Conservation (phyloP, 2,113 vertebrate species). For the Oxygymnocypris stewartii region DNA sequence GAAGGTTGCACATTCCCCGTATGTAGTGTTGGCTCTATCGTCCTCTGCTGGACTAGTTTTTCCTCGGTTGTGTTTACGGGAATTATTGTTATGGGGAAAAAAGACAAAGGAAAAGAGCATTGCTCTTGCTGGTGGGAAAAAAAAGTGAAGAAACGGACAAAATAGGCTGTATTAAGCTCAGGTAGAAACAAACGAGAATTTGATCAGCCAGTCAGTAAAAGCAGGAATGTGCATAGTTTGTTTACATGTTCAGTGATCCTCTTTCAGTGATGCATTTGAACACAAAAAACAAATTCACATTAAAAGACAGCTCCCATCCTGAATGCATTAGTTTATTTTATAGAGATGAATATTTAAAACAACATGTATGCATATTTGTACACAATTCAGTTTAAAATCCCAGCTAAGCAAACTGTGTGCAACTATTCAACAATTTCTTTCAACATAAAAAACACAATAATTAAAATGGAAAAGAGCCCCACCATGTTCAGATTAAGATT, state of each 20-base stretch:
- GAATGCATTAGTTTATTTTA: not conserved
- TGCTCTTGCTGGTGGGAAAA: not conserved
- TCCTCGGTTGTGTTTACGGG: not conserved
- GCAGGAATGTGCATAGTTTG: not conserved
- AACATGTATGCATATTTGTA: not conserved
- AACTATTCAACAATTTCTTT: not conserved
- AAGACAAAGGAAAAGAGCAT: not conserved
- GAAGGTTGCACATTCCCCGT: not conserved
- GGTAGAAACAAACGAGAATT: not conserved
- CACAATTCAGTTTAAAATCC: not conserved
- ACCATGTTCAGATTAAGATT: not conserved
- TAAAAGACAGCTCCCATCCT: not conserved
- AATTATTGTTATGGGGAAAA: not conserved
- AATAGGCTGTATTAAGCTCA: not conserved
- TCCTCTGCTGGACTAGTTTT: constrained; percentile 3
- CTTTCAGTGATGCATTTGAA: not conserved
- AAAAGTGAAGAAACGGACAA: not conserved
- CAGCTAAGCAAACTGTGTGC: constrained; percentile 25
- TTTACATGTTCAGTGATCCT: not conserved
- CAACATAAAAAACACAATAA: constrained; percentile 2
- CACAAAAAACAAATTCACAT: not conserved
- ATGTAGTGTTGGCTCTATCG: not conserved
- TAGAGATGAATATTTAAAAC: not conserved
- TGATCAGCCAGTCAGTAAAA: not conserved
- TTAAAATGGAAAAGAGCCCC: not conserved